phyloP scores from a whole-genome alignment of 1,140 invertebrate species.

The Pogonomyrmex californicus region DNA sequence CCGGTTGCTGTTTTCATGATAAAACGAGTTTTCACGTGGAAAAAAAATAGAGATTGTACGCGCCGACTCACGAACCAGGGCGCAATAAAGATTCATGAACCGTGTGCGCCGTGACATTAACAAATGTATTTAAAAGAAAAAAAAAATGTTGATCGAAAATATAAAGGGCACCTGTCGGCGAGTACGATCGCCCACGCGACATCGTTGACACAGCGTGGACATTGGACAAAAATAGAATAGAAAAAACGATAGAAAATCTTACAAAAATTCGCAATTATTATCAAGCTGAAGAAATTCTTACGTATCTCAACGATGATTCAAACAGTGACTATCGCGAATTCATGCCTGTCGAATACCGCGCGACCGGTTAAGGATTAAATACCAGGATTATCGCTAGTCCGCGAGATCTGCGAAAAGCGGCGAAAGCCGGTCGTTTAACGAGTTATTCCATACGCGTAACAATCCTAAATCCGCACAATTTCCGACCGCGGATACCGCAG shows the following conservation, averaged over 20 bases:
- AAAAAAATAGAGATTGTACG: slow-evolving; percentile 47
- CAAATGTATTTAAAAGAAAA: slow-evolving; percentile 43
- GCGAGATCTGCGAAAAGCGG: background rate
- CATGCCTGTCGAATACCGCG: background rate
- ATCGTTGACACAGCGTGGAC: background rate
- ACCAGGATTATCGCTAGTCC: background rate
- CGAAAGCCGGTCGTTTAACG: background rate
- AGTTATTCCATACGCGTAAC: background rate
- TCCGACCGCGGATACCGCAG: background rate
- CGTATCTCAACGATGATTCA: background rate
- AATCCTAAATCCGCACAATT: background rate
- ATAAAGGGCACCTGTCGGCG: slow-evolving; percentile 13
- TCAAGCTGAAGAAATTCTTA: background rate
- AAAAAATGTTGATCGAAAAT: background rate
- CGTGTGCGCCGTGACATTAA: slow-evolving; percentile 59
- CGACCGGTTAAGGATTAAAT: background rate
- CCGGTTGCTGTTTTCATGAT: slow-evolving; percentile 71
- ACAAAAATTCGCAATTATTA: background rate
- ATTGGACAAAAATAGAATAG: background rate
- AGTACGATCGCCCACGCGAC: slow-evolving; percentile 23
- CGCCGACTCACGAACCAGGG: slow-evolving; percentile 31
- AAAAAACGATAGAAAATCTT: background rate
- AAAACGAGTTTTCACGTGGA: slow-evolving; percentile 69
- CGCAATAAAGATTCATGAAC: slow-evolving; percentile 73
- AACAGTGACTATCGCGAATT: background rate